These are phyloP conservation scores for Asobara japonica DNA, from an alignment of 1,140 invertebrate genomes.

Conservation along the genomic window DNA sequence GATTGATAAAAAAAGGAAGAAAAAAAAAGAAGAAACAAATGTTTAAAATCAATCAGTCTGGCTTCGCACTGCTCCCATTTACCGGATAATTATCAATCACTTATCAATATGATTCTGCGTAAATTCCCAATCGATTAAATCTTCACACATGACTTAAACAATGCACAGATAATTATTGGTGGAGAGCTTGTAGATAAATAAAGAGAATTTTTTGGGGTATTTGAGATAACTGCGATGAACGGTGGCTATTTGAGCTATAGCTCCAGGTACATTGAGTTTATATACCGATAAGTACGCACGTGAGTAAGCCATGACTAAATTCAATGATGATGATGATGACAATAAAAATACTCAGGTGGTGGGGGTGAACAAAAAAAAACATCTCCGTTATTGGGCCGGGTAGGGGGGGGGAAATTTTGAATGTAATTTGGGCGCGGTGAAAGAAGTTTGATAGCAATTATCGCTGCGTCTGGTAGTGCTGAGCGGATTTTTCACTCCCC, in stretches of 20 bases:
- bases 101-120: background rate
- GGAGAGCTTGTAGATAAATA: background rate
- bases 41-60: background rate
- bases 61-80: slow-evolving; percentile 15
- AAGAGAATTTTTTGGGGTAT: background rate
- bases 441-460: no score
- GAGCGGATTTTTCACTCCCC: no score
- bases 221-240: background rate
- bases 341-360: background rate
- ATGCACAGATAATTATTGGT: background rate
- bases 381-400: background rate
- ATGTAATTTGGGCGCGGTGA: no score
- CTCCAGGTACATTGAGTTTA: slow-evolving; percentile 38
- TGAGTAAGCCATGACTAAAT: slow-evolving; percentile 34
- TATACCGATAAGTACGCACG: slow-evolving; percentile 38
- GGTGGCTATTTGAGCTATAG: slow-evolving; percentile 24
- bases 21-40: background rate
- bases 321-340: background rate
- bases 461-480: no score
- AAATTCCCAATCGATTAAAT: background rate
- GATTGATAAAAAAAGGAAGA: background rate
- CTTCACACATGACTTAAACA: background rate
- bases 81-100: slow-evolving; percentile 14
- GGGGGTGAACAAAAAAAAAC: background rate
- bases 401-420: background rate